Percentiles rank a stretch among this genome's conserved stretches.
phyloP scores from a whole-genome alignment of 2,797 vertebrate species.

The Crypturellus tataupa region DNA sequence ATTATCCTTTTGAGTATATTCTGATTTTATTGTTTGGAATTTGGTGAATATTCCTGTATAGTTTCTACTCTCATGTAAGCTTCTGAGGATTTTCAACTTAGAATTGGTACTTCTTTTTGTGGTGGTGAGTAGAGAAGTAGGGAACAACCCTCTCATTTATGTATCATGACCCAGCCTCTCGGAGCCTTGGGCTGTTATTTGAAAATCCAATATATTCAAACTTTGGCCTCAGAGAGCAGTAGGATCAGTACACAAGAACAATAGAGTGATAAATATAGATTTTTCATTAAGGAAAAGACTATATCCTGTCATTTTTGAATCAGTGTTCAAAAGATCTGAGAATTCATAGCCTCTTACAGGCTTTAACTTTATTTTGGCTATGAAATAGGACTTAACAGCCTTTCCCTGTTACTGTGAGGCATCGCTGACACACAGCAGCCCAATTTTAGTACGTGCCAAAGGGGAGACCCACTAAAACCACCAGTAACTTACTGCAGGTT shows the following conservation, averaged over 20 bases:
- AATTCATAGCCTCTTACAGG: slow-evolving; percentile 41
- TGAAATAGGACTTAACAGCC: background rate
- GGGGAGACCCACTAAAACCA: background rate
- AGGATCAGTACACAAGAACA: slow-evolving; percentile 70
- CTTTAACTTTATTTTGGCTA: slow-evolving; percentile 23
- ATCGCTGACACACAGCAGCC: background rate
- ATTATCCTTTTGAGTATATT: background rate
- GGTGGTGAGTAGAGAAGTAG: background rate
- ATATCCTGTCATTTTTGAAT: slow-evolving; percentile 72
- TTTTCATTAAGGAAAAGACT: slow-evolving; percentile 76
- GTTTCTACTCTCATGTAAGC: slow-evolving; percentile 6
- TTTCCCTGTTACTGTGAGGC: background rate
- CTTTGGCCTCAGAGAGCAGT: slow-evolving; percentile 69
- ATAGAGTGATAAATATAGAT: slow-evolving; percentile 73
- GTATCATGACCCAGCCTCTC: slow-evolving; percentile 53
- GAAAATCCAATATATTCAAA: slow-evolving; percentile 77
- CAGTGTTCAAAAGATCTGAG: slow-evolving; percentile 44
- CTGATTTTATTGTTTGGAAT: slow-evolving; percentile 17
- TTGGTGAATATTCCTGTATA: background rate
- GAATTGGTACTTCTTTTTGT: slow-evolving; percentile 28
- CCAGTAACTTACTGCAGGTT: slow-evolving; percentile 26
- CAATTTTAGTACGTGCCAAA: slow-evolving; percentile 34
- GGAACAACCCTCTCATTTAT: slow-evolving; percentile 44
- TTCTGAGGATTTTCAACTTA: slow-evolving; percentile 12
- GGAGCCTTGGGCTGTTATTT: slow-evolving; percentile 73